A percentile compares a stretch with the other conserved stretches of the same genome.
Evolutionary conservation across 2,888 invertebrate genomes (phyloP).

Genomic region (Cyclophora punctaria): DNA sequence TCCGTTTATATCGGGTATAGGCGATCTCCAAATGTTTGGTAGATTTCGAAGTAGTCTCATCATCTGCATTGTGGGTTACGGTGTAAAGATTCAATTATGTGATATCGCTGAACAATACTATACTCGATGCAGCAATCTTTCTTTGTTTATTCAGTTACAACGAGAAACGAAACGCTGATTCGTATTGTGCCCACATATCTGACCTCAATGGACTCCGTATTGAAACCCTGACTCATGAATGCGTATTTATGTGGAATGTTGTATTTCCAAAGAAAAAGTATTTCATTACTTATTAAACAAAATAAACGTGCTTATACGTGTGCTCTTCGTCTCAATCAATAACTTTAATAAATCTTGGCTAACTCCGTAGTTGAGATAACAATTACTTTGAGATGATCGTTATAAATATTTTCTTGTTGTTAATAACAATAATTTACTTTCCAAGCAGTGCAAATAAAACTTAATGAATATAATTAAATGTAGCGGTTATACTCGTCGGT

Average conservation of each 20-base stretch:
- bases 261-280: too few species aligned
- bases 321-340: too few species aligned
- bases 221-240: neutral
- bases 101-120: constrained; percentile 62
- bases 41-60: constrained; percentile 28
- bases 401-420: too few species aligned
- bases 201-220: neutral
- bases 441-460: too few species aligned
- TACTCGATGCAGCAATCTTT: constrained; percentile 49
- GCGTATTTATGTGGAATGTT: neutral
- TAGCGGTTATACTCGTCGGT: neutral
- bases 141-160: constrained; percentile 52
- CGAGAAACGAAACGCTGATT: constrained; percentile 46
- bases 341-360: too few species aligned
- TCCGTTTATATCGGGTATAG: constrained; percentile 10
- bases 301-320: too few species aligned
- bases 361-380: too few species aligned
- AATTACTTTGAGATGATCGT: too few species aligned
- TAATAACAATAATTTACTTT: too few species aligned
- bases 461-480: neutral
- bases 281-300: too few species aligned
- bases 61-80: constrained; percentile 41
- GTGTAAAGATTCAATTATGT: constrained; percentile 61
- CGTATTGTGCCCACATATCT: constrained; percentile 3
- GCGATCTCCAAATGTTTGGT: constrained; percentile 13